Percentiles rank a stretch among this genome's conserved stretches.
Evolutionary conservation across 2,113 vertebrate genomes (phyloP).

Genomic region (Odocoileus hemionus): DNA sequence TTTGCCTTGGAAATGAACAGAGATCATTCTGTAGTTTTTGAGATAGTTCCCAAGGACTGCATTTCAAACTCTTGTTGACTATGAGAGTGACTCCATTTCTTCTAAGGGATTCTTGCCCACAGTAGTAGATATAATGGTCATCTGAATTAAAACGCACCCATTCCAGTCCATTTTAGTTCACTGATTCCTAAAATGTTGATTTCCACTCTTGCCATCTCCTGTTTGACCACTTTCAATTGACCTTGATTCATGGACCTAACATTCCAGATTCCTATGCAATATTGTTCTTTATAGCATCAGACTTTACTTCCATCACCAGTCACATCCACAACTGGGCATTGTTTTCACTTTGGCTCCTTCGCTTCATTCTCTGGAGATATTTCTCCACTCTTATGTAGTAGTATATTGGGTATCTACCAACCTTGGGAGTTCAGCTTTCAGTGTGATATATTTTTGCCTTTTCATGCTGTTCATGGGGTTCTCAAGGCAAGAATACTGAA

Average conservation of each 20-base stretch:
- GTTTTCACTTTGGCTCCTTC: background rate
- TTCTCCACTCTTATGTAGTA: background rate
- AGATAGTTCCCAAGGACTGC: background rate
- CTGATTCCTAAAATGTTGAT: background rate
- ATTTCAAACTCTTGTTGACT: background rate
- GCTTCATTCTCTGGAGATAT: background rate
- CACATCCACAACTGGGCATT: background rate
- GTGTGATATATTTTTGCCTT: background rate
- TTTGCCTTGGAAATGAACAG: background rate
- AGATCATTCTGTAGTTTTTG: background rate
- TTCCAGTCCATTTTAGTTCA: background rate
- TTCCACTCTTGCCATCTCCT: background rate
- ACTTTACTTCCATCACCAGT: background rate
- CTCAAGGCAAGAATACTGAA: background rate
- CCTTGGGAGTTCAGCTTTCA: background rate
- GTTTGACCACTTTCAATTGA: background rate
- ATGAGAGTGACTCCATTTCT: background rate
- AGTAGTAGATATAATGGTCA: background rate
- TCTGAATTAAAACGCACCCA: background rate
- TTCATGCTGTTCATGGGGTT: background rate
- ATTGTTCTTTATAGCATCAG: background rate
- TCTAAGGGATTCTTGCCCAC: background rate
- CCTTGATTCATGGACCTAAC: background rate
- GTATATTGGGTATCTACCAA: background rate
- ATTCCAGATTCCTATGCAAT: background rate